These are phyloP conservation scores for Caracal caracal DNA, from an alignment of 2,113 vertebrate species.

Conservation along the genomic window DNA sequence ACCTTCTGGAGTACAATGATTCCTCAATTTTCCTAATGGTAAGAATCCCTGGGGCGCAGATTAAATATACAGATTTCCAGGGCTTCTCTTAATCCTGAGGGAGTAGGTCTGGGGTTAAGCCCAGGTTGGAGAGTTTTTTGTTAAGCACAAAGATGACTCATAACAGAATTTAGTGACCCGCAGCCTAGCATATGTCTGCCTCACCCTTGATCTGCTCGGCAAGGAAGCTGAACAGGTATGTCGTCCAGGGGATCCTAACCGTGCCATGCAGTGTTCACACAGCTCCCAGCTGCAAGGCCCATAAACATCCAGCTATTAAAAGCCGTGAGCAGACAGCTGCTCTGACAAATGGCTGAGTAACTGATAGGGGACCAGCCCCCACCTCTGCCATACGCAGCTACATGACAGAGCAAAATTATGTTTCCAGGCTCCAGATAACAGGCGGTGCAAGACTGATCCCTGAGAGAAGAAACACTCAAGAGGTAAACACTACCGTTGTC, in stretches of 20 bases:
- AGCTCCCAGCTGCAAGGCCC: background rate
- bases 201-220: background rate
- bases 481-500: background rate
- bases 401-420: background rate
- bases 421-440: background rate
- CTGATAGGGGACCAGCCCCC: fast-evolving
- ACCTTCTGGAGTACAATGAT: fast-evolving
- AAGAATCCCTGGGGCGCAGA: background rate
- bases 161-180: background rate
- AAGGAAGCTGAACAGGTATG: background rate
- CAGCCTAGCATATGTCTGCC: background rate
- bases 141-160: background rate
- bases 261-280: background rate
- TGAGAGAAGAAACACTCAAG: background rate
- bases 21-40: background rate
- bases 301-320: background rate
- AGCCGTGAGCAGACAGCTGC: background rate
- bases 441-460: background rate
- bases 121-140: background rate
- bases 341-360: background rate
- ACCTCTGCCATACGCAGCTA: too few relatives aligned
- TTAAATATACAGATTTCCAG: background rate
- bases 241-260: fast-evolving
- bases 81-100: background rate
- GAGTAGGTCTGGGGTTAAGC: background rate